A percentile compares a stretch with the other conserved stretches of the same genome.
Conservation (phyloP, 2,113 vertebrate genomes). For the Psephotus haematonotus region DNA sequence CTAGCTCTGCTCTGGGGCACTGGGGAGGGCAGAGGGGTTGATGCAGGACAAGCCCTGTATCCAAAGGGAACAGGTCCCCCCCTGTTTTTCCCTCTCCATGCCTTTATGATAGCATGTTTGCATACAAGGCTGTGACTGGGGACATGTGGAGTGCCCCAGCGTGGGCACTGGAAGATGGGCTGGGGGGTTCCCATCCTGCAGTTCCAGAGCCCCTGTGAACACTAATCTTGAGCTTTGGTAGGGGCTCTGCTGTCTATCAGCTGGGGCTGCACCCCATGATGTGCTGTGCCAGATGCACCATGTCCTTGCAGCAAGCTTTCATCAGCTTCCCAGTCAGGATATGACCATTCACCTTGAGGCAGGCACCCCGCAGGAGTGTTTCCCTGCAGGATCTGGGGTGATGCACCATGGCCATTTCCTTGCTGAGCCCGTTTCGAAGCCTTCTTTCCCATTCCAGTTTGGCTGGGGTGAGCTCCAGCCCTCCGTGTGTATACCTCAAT, state of each 20-base stretch:
- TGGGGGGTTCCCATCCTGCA: background rate
- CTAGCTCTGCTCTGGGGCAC: background rate
- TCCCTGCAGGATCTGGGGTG: background rate
- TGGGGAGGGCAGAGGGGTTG: background rate
- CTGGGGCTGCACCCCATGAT: background rate
- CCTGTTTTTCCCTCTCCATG: background rate
- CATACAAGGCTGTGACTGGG: background rate
- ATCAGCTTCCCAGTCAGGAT: background rate
- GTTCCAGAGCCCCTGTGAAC: background rate
- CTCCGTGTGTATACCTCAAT: accelerated
- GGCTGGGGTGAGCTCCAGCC: background rate
- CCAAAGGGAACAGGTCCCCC: background rate
- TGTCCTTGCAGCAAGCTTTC: background rate
- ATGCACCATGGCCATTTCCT: background rate
- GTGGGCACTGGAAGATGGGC: background rate
- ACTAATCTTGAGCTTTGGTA: background rate
- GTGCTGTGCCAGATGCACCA: background rate
- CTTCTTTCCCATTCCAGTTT: background rate
- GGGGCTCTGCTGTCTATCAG: background rate
- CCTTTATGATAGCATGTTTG: background rate
- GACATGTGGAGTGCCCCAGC: too few species aligned
- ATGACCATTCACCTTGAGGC: background rate
- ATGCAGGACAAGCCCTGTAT: background rate
- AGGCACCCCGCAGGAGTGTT: background rate
- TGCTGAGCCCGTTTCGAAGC: background rate